A percentile compares a stretch with the other conserved stretches of the same genome.
Conservation (phyloP, 2,888 invertebrate species). For the Halictus ligatus region DNA sequence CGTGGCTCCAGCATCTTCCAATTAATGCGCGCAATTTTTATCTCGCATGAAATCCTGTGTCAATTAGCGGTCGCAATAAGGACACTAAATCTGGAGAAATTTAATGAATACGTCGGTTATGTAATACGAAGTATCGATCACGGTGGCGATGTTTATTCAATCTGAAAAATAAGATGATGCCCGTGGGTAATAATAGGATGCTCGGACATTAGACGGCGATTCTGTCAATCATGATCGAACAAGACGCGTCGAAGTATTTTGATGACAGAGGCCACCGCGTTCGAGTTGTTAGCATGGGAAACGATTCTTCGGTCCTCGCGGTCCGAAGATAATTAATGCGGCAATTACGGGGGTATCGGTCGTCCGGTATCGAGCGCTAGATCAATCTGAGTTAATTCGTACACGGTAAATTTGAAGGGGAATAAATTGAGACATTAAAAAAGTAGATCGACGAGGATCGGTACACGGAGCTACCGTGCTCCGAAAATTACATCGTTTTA, state of each 20-base stretch:
- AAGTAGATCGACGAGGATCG: constrained; percentile 34
- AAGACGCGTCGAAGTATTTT: neutral
- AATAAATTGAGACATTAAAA: constrained; percentile 47
- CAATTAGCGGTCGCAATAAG: neutral
- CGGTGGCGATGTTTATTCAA: neutral
- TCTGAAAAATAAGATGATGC: neutral
- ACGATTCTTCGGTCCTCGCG: neutral
- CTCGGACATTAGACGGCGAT: neutral
- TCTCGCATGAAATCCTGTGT: no score
- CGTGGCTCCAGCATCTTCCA: neutral
- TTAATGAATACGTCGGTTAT: neutral
- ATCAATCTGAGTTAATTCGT: constrained; percentile 29
- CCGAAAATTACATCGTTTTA: constrained; percentile 49
- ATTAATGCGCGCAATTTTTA: neutral
- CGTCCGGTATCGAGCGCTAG: constrained; percentile 8
- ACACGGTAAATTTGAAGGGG: constrained; percentile 11
- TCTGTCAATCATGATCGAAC: neutral
- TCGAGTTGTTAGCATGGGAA: constrained; percentile 32
- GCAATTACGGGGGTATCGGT: constrained; percentile 12
- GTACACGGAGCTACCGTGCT: constrained; percentile 18
- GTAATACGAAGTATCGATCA: neutral
- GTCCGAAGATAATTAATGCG: constrained; percentile 26
- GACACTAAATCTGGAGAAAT: neutral
- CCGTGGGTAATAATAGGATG: neutral
- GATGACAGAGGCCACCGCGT: neutral